phyloP scores from a whole-genome alignment of 2,113 vertebrate genomes.

The Pyxicephalus adspersus region DNA sequence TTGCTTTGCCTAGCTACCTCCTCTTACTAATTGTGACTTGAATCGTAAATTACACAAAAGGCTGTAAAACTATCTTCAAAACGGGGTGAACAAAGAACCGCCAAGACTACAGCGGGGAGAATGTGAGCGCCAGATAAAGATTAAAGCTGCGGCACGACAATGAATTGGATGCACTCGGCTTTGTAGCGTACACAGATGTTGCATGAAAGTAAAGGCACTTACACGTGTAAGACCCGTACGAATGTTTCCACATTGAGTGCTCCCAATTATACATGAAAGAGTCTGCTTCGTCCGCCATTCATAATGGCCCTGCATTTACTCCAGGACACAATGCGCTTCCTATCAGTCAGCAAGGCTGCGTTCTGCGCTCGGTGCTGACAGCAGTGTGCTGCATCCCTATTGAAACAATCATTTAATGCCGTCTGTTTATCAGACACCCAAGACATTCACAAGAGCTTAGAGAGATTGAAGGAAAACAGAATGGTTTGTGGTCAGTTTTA shows the following conservation, averaged over 20 bases:
- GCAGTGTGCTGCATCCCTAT: no score
- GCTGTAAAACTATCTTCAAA: constrained; percentile 32
- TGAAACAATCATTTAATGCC: no score
- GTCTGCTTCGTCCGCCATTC: constrained; percentile 8
- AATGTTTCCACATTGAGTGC: neutral
- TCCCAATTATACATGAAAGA: constrained; percentile 25
- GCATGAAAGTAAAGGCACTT: constrained; percentile 24
- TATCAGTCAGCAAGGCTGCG: neutral
- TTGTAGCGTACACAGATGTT: constrained; percentile 40
- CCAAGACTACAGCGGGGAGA: neutral
- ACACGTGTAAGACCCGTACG: constrained; percentile 10
- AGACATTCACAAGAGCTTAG: no score
- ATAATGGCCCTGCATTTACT: neutral
- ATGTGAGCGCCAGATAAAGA: constrained; percentile 30
- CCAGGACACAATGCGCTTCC: neutral
- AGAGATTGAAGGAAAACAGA: no score
- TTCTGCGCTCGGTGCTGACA: neutral
- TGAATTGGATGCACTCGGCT: constrained; percentile 24
- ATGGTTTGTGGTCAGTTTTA: no score
- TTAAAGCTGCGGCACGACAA: constrained; percentile 25
- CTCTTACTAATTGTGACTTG: constrained; percentile 70
- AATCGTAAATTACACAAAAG: constrained; percentile 62
- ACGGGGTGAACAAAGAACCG: neutral
- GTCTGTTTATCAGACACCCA: no score
- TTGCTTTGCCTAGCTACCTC: constrained; percentile 62